Conservation (phyloP, 2,797 vertebrate genomes). For the Geotrypetes seraphini region DNA sequence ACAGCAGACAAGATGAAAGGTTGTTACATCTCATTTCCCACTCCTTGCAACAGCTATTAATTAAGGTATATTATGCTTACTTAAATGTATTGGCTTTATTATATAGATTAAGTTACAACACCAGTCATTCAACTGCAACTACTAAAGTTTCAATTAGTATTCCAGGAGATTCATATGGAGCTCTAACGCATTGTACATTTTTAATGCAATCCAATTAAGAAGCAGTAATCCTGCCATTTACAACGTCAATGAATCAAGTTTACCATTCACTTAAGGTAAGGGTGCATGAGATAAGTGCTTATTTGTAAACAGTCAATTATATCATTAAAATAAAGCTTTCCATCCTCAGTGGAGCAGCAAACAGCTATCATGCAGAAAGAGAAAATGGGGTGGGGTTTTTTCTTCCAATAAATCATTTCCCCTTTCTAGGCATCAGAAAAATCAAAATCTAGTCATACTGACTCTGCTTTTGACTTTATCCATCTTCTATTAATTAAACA, state of each 20-base stretch:
- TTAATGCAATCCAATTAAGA: conserved; percentile 13
- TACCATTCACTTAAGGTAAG: too few relatives aligned
- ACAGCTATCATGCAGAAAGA: too few relatives aligned
- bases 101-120: conserved; percentile 2
- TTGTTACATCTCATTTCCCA: not conserved
- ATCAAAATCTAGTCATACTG: too few relatives aligned
- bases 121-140: conserved; percentile 11
- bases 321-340: too few relatives aligned
- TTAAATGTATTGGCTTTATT: conserved; percentile 10
- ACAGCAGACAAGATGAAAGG: too few relatives aligned
- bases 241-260: not conserved
- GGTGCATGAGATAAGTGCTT: conserved; percentile 10
- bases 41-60: conserved; percentile 2
- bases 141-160: conserved; percentile 7
- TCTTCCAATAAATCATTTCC: too few relatives aligned
- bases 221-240: conserved; percentile 6
- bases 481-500: too few relatives aligned
- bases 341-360: too few relatives aligned
- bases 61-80: conserved; percentile 13
- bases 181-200: conserved; percentile 9
- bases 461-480: too few relatives aligned
- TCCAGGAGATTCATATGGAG: not conserved
- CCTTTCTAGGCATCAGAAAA: too few relatives aligned
- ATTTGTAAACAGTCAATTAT: too few relatives aligned
- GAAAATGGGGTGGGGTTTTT: too few relatives aligned